phyloP scores from a whole-genome alignment of 2,888 invertebrate genomes.

The Machimus rusticus region DNA sequence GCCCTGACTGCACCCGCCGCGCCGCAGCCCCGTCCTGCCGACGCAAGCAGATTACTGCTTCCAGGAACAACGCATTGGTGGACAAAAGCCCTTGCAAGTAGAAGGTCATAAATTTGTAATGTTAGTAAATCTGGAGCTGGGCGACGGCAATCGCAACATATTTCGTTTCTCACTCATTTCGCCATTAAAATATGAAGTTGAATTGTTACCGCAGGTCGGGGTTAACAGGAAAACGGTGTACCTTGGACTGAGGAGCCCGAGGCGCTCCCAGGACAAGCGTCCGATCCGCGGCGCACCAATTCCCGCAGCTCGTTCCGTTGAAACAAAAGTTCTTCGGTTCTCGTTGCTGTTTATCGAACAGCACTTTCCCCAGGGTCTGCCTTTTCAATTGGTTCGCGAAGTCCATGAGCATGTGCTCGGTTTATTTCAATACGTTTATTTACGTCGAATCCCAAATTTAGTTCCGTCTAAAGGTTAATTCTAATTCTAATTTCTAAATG shows the following conservation, averaged over 20 bases:
- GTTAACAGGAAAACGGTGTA: not conserved
- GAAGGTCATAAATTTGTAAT: slow-evolving; percentile 28
- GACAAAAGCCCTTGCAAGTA: slow-evolving; percentile 15
- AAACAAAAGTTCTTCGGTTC: not conserved
- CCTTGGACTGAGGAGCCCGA: not conserved
- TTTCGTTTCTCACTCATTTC: slow-evolving; percentile 8
- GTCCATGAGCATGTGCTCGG: not conserved
- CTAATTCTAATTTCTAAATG: not conserved
- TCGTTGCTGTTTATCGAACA: not conserved
- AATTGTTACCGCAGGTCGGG: not conserved
- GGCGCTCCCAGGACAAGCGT: not conserved
- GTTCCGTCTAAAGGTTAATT: not conserved
- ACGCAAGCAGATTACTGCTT: not conserved
- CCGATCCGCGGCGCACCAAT: not conserved
- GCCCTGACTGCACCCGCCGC: not conserved
- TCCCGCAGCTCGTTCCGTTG: not conserved
- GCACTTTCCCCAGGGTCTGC: not conserved
- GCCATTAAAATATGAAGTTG: not conserved
- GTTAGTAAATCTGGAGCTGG: slow-evolving; percentile 22
- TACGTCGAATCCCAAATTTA: not conserved
- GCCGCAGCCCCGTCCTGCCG: not conserved
- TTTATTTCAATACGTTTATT: not conserved
- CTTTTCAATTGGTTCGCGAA: not conserved
- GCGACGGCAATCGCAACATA: not conserved
- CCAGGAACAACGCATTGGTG: slow-evolving; percentile 14